Evolutionary conservation across 2,113 vertebrate species (phyloP).

Genomic region (Zosterops japonicus): DNA sequence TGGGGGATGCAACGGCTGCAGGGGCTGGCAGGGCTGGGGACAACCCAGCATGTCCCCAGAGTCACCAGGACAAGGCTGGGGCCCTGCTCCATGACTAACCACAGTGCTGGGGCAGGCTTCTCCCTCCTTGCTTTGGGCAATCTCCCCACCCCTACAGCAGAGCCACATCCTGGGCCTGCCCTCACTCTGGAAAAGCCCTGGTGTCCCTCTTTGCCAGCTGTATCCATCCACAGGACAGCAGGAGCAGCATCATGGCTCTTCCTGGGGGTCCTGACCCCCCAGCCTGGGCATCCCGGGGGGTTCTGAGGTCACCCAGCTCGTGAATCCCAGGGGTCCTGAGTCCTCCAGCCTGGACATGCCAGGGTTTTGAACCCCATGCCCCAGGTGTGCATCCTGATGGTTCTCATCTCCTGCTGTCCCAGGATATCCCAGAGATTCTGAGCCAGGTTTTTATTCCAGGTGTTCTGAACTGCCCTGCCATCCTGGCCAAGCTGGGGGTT

Average conservation of each 20-base stretch:
- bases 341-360: background rate
- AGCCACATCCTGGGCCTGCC: accelerated
- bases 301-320: background rate
- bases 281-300: background rate
- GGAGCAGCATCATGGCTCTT: accelerated
- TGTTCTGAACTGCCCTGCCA: background rate
- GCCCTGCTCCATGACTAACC: accelerated
- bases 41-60: background rate
- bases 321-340: accelerated
- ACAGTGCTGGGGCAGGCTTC: background rate
- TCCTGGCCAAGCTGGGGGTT: accelerated
- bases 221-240: accelerated
- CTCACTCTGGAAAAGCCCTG: background rate
- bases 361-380: background rate
- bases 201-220: accelerated
- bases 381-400: background rate
- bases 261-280: background rate
- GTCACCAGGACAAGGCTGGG: background rate
- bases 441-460: background rate
- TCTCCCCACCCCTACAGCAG: accelerated
- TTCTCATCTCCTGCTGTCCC: background rate
- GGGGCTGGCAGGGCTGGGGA: accelerated
- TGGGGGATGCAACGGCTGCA: background rate
- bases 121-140: background rate
- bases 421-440: background rate